A percentile compares a stretch with the other conserved stretches of the same genome.
These are phyloP conservation scores for Limnephilus marmoratus DNA, from an alignment of 2,888 invertebrate species.

Conservation along the genomic window DNA sequence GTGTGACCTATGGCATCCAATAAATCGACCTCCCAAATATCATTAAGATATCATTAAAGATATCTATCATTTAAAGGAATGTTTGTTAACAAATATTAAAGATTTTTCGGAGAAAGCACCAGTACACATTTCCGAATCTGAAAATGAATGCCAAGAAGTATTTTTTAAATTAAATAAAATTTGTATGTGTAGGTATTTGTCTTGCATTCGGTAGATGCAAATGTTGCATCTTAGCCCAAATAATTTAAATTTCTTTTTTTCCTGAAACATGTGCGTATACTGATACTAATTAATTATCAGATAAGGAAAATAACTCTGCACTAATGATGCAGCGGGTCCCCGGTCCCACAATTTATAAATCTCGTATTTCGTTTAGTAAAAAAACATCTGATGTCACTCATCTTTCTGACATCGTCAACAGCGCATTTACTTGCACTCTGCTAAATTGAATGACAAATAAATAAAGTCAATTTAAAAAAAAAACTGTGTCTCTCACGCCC, in stretches of 20 bases:
- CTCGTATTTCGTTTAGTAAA: background rate
- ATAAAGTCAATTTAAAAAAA: background rate
- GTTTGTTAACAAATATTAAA: too few relatives aligned
- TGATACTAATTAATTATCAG: background rate
- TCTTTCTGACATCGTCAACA: background rate
- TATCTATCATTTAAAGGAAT: too few relatives aligned
- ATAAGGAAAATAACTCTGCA: background rate
- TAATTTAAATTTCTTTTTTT: background rate
- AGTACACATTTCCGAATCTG: too few relatives aligned
- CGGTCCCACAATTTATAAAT: background rate
- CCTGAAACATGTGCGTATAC: background rate
- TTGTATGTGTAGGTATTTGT: too few relatives aligned
- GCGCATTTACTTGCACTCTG: background rate
- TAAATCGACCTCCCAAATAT: too few relatives aligned
- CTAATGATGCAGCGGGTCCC: background rate
- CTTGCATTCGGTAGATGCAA: background rate
- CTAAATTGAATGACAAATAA: background rate
- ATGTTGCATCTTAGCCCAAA: background rate
- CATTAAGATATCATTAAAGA: too few relatives aligned
- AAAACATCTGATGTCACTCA: conserved; percentile 3
- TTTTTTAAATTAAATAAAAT: too few relatives aligned
- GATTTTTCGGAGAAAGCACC: too few relatives aligned
- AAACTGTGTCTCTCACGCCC: background rate
- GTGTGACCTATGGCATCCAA: too few relatives aligned
- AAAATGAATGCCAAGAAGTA: too few relatives aligned